Evolutionary conservation across 1,140 invertebrate genomes (phyloP).

Genomic region (Acromyrmex echinatior): DNA sequence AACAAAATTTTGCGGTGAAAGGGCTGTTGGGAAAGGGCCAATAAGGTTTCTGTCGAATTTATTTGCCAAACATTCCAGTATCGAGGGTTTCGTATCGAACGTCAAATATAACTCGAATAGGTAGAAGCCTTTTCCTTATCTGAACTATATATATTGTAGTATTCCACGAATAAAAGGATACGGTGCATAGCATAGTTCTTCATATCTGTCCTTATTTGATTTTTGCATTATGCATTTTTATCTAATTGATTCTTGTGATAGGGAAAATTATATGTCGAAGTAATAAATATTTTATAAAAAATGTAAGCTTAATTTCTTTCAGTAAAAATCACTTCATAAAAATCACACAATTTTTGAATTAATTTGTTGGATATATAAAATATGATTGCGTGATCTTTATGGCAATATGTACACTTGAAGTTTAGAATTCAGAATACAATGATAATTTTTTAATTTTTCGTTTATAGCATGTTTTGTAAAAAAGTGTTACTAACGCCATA

Average conservation of each 20-base stretch:
- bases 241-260: not conserved
- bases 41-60: constrained; percentile 72
- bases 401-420: not conserved
- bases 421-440: not conserved
- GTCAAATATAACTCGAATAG: constrained; percentile 66
- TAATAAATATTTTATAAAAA: not conserved
- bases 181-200: not conserved
- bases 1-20: constrained; percentile 66
- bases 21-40: constrained; percentile 63
- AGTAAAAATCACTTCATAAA: not conserved
- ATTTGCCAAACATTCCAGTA: constrained; percentile 69
- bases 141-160: constrained; percentile 3
- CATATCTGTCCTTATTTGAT: not conserved
- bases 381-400: not conserved
- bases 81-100: constrained; percentile 60
- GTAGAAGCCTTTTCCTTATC: constrained; percentile 51
- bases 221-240: not conserved
- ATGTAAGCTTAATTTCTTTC: not conserved
- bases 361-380: not conserved
- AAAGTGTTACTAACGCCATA: not conserved
- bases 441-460: not conserved
- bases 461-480: not conserved
- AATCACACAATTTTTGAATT: not conserved
- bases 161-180: not conserved
- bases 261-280: not conserved